Percentiles rank a stretch among this genome's conserved stretches.
Evolutionary conservation across 1,140 invertebrate species (phyloP).

Genomic region (Gonatopus flavifemur): DNA sequence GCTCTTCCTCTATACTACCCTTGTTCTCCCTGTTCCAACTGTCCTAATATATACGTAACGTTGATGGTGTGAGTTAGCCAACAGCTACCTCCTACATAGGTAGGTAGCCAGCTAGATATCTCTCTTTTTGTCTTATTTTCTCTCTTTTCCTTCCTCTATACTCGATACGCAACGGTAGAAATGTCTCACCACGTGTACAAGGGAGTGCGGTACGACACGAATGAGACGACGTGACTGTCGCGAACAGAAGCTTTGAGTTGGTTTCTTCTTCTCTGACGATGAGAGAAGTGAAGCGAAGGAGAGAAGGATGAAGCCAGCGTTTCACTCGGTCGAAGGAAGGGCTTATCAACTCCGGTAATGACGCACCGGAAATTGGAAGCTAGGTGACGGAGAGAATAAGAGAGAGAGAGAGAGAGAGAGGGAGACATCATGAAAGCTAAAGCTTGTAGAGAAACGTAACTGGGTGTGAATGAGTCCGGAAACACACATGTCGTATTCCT

Average conservation of each 20-base stretch:
- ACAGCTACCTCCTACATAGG: background rate
- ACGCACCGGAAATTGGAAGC: conserved; percentile 32
- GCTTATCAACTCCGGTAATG: conserved; percentile 19
- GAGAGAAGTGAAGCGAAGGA: too few relatives aligned
- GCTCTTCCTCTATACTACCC: background rate
- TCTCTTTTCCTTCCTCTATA: conserved; percentile 5
- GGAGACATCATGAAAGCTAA: background rate
- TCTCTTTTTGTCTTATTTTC: background rate
- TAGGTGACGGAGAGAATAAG: conserved; percentile 12
- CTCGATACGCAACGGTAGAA: conserved; percentile 25
- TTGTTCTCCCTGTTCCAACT: conserved; percentile 2
- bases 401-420: background rate
- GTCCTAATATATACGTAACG: conserved; percentile 13
- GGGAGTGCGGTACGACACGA: conserved; percentile 6
- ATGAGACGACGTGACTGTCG: conserved; percentile 27
- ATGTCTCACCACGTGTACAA: conserved; percentile 6
- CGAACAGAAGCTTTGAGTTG: conserved; percentile 22
- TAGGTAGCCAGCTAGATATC: too few relatives aligned
- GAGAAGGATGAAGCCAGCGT: conserved; percentile 12
- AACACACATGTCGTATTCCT: too few relatives aligned
- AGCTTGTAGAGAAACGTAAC: too few relatives aligned
- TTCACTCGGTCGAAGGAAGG: conserved; percentile 23
- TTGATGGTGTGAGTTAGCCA: too few relatives aligned
- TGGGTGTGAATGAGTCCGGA: too few relatives aligned
- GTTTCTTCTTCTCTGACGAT: conserved; percentile 29